Conservation (phyloP, 1,140 invertebrate species). For the Holotrichia oblita region DNA sequence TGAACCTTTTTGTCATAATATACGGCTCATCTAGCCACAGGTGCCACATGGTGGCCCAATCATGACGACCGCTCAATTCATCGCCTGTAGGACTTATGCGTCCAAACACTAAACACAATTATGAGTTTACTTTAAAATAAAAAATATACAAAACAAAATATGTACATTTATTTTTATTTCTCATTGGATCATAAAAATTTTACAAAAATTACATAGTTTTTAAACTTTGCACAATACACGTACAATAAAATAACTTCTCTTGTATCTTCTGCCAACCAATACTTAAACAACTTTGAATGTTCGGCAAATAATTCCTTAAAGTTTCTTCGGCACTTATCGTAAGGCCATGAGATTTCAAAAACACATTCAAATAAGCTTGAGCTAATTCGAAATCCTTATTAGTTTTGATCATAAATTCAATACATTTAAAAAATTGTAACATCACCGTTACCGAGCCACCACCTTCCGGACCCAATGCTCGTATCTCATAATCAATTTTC, state of each 20-base stretch:
- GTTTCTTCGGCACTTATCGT: slow-evolving; percentile 67
- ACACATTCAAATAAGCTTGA: slow-evolving; percentile 91
- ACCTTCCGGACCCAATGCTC: slow-evolving; percentile 76
- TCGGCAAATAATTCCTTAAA: slow-evolving; percentile 68
- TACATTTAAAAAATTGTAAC: slow-evolving; percentile 81
- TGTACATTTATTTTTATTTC: not conserved
- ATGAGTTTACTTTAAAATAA: too few species aligned
- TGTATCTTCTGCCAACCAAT: slow-evolving; percentile 75
- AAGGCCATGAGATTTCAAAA: slow-evolving; percentile 86
- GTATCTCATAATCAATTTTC: slow-evolving; percentile 89
- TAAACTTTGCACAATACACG: slow-evolving; percentile 79
- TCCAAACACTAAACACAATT: too few species aligned
- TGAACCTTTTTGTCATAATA: too few species aligned
- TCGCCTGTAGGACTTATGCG: too few species aligned
- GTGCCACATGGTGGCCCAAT: too few species aligned
- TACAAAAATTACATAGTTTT: slow-evolving; percentile 70
- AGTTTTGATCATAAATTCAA: slow-evolving; percentile 76
- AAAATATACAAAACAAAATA: too few species aligned
- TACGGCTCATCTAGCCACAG: too few species aligned
- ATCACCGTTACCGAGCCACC: slow-evolving; percentile 76
- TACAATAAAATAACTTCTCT: slow-evolving; percentile 77
- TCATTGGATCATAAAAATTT: not conserved
- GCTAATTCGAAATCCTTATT: slow-evolving; percentile 91
- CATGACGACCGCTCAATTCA: too few species aligned
- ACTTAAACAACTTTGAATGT: slow-evolving; percentile 68